These are phyloP conservation scores for Parotia lawesii DNA, from an alignment of 2,113 vertebrate genomes.

Conservation along the genomic window DNA sequence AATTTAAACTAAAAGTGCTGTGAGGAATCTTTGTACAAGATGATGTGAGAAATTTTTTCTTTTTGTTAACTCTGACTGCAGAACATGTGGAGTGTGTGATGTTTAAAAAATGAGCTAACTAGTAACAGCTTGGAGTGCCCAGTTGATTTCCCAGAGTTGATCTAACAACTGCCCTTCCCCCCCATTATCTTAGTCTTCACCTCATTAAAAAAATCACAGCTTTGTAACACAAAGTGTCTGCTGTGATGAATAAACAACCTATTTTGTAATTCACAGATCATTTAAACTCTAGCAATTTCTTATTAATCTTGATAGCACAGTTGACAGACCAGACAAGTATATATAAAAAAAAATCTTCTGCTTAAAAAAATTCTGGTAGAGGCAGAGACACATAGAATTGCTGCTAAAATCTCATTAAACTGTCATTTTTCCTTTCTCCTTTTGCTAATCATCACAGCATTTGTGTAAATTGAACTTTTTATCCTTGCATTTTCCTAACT, in stretches of 20 bases:
- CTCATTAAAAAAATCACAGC: constrained; percentile 56
- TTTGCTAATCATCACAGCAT: not conserved
- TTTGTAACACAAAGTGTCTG: constrained; percentile 29
- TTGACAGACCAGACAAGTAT: constrained; percentile 20
- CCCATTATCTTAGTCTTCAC: not conserved
- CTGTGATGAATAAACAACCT: constrained; percentile 45
- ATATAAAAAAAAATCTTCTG: not conserved
- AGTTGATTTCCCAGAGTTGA: not conserved
- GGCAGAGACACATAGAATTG: not conserved
- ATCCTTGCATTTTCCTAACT: not conserved
- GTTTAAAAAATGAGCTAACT: not conserved
- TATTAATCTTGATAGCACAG: constrained; percentile 20
- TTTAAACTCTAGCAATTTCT: constrained; percentile 37
- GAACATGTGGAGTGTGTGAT: not conserved
- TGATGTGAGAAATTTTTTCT: not conserved
- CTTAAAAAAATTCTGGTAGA: not conserved
- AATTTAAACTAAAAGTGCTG: not conserved
- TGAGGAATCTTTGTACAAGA: not conserved
- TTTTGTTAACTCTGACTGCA: not conserved
- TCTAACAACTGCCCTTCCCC: not conserved
- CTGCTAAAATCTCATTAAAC: not conserved
- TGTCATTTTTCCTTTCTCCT: not conserved
- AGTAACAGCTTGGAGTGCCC: not conserved
- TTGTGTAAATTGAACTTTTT: not conserved
- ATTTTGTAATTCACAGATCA: constrained; percentile 55